Conservation (phyloP, 1,140 invertebrate species). For the Macrotrachela quadricornifera region DNA sequence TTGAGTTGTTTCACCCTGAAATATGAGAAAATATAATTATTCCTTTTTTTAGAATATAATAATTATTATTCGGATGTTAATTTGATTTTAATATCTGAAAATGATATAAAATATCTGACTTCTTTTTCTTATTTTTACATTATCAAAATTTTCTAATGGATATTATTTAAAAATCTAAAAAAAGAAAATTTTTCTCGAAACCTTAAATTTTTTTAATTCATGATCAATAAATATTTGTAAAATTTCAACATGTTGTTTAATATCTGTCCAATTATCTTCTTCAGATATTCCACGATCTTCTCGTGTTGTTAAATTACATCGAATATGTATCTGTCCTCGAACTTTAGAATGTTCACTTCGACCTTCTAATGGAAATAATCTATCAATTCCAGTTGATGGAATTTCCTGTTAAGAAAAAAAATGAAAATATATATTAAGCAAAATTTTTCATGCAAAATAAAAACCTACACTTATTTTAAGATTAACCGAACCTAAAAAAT, state of each 20-base stretch:
- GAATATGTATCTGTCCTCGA: slow-evolving; percentile 59
- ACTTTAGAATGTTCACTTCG: slow-evolving; percentile 67
- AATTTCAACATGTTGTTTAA: slow-evolving; percentile 50
- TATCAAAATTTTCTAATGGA: too few species aligned
- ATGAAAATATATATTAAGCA: neutral
- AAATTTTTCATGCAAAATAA: neutral
- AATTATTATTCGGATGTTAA: too few species aligned
- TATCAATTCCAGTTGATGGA: slow-evolving; percentile 66
- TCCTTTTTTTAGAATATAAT: too few species aligned
- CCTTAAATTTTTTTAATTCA: slow-evolving; percentile 45
- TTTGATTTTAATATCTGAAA: too few species aligned
- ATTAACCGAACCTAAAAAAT: slow-evolving; percentile 66
- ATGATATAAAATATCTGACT: too few species aligned
- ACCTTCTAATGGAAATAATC: slow-evolving; percentile 71
- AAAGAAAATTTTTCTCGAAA: too few species aligned
- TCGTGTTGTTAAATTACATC: slow-evolving; percentile 67
- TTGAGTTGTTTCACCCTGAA: slow-evolving; percentile 36
- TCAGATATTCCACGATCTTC: slow-evolving; percentile 49
- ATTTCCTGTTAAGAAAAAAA: slow-evolving; percentile 50
- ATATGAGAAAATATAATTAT: too few species aligned
- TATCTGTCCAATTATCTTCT: slow-evolving; percentile 54
- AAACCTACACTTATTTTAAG: slow-evolving; percentile 43
- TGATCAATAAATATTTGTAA: slow-evolving; percentile 57
- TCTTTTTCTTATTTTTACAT: too few species aligned
- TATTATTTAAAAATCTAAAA: too few species aligned